Evolutionary conservation across 2,113 vertebrate species (phyloP).

Genomic region (Grammomys dolichurus): DNA sequence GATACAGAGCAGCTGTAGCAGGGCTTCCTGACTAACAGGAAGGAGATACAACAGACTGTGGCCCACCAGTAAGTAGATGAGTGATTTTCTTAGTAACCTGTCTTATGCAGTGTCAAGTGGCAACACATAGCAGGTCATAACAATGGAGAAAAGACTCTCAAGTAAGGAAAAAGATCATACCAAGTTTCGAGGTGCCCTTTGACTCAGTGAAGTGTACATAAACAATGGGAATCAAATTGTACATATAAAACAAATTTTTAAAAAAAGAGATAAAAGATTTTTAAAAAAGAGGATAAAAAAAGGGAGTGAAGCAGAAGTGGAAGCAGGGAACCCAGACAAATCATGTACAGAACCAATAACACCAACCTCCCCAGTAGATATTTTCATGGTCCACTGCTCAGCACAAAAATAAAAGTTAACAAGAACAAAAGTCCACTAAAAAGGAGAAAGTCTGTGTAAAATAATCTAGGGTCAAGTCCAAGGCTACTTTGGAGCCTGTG

Average conservation of each 20-base stretch:
- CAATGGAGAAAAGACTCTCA: not conserved
- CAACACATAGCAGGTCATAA: not conserved
- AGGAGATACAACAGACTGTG: not conserved
- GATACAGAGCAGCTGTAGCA: not conserved
- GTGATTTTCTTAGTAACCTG: not conserved
- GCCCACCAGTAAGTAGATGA: not conserved
- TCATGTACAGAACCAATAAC: not conserved
- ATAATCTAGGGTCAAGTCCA: not conserved
- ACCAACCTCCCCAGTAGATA: not conserved
- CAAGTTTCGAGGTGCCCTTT: not conserved
- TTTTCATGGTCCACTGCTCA: not conserved
- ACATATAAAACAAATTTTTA: not conserved
- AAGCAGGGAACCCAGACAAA: not conserved
- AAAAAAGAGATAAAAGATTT: too few relatives aligned
- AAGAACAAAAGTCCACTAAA: not conserved
- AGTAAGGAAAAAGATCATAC: not conserved
- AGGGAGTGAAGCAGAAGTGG: not conserved
- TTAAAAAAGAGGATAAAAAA: too few relatives aligned
- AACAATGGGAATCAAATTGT: not conserved
- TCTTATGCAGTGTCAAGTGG: not conserved
- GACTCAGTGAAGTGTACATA: not conserved
- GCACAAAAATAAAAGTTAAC: not conserved
- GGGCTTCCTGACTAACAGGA: not conserved
- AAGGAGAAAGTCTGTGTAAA: not conserved
- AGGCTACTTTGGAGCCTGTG: not conserved